Evolutionary conservation across 1,140 invertebrate genomes (phyloP).

Genomic region (Macrocentrus cingulum): DNA sequence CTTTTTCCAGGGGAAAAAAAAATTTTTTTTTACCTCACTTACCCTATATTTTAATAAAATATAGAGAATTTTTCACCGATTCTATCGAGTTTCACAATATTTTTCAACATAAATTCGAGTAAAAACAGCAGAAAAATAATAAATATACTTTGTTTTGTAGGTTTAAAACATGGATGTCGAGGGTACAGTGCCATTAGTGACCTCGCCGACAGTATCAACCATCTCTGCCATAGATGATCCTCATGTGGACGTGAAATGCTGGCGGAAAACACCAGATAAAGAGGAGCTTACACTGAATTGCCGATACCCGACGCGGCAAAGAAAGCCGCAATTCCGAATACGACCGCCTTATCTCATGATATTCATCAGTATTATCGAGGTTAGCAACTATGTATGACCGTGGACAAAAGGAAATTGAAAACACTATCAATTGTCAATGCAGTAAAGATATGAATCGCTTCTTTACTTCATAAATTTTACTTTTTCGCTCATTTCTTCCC

Average conservation of each 20-base stretch:
- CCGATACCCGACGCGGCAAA: conserved; percentile 38
- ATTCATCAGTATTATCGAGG: conserved; percentile 55
- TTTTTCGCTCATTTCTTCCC: too few relatives aligned
- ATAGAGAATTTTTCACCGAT: too few relatives aligned
- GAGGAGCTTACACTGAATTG: conserved; percentile 42
- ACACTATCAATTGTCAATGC: conserved; percentile 25
- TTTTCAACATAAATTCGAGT: too few relatives aligned
- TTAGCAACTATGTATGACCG: conserved; percentile 25
- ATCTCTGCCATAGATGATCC: conserved; percentile 47
- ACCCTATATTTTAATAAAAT: too few relatives aligned
- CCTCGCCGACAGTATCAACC: conserved; percentile 50
- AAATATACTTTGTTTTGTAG: conserved; percentile 27
- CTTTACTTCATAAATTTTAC: too few relatives aligned
- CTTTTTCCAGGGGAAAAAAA: too few relatives aligned
- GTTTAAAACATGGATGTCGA: conserved; percentile 50
- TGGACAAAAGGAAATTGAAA: too few relatives aligned
- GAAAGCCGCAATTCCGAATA: conserved; percentile 53
- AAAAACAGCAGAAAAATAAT: too few relatives aligned
- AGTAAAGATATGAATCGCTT: conserved; percentile 41
- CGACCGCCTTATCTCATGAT: conserved; percentile 57
- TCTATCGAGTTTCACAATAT: too few relatives aligned
- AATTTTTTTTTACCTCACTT: too few relatives aligned
- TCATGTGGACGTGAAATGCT: conserved; percentile 37
- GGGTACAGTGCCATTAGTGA: conserved; percentile 46
- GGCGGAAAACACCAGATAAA: conserved; percentile 42